Conservation (phyloP, 2,888 invertebrate species). For the Temnothorax ravouxi region DNA sequence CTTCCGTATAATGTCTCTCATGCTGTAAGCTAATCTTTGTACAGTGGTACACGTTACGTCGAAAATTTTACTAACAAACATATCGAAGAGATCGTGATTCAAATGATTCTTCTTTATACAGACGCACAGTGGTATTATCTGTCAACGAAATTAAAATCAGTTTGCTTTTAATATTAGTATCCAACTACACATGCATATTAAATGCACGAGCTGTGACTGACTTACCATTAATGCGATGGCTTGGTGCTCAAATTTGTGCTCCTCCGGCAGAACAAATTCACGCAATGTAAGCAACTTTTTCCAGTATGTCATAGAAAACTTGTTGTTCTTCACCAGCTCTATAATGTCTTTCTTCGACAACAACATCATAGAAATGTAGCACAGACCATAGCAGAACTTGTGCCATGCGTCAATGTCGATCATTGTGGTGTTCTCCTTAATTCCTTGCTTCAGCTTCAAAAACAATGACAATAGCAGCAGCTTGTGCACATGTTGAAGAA, state of each 20-base stretch:
- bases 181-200: not conserved
- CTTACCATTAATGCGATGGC: slow-evolving; percentile 82
- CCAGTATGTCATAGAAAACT: slow-evolving; percentile 85
- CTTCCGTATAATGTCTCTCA: slow-evolving; percentile 87
- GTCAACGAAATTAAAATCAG: slow-evolving; percentile 82
- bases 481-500: slow-evolving; percentile 87
- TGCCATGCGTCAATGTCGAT: slow-evolving; percentile 78
- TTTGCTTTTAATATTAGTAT: not conserved
- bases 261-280: slow-evolving; percentile 69
- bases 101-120: slow-evolving; percentile 84
- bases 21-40: slow-evolving; percentile 88
- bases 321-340: slow-evolving; percentile 84
- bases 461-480: slow-evolving; percentile 87
- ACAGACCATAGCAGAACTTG: slow-evolving; percentile 84
- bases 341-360: slow-evolving; percentile 83
- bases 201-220: not conserved
- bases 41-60: slow-evolving; percentile 90
- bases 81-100: slow-evolving; percentile 87
- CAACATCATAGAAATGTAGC: slow-evolving; percentile 82
- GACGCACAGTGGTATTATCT: slow-evolving; percentile 89
- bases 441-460: slow-evolving; percentile 79
- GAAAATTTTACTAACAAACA: slow-evolving; percentile 89
- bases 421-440: slow-evolving; percentile 64
- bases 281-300: slow-evolving; percentile 79
- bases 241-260: slow-evolving; percentile 83